phyloP scores from a whole-genome alignment of 2,888 invertebrate species.

The Drosophila quasianomalipes region DNA sequence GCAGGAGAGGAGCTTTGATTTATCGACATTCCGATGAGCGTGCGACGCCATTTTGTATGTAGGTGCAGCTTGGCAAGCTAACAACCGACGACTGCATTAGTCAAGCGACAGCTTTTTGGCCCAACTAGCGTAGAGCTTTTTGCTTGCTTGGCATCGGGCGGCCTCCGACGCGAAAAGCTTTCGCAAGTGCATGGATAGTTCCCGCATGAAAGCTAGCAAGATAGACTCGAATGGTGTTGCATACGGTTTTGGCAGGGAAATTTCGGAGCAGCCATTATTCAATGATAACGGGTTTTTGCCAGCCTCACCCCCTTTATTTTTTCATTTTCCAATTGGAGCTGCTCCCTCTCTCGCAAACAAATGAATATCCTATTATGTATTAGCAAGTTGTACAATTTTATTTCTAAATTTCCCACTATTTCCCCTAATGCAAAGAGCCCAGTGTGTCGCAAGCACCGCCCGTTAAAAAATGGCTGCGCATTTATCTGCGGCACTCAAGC shows the following conservation, averaged over 20 bases:
- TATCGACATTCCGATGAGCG: conserved; percentile 69
- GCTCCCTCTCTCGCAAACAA: too few species aligned
- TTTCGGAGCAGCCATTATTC: conserved; percentile 8
- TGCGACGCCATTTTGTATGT: conserved; percentile 65
- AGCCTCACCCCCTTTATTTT: background rate
- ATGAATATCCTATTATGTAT: conserved; percentile 14
- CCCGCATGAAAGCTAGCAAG: conserved; percentile 34
- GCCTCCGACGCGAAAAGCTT: conserved; percentile 45
- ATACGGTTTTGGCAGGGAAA: conserved; percentile 20
- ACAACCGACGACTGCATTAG: conserved; percentile 25
- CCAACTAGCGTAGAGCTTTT: conserved; percentile 45
- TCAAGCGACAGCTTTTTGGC: conserved; percentile 42
- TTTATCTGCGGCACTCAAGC: conserved; percentile 61
- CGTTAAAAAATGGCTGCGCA: conserved; percentile 77
- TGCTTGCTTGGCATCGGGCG: background rate
- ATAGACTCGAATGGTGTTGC: conserved; percentile 23
- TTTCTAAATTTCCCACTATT: conserved; percentile 69
- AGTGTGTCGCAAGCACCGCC: conserved; percentile 65
- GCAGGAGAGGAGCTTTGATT: conserved; percentile 65
- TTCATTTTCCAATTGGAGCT: conserved; percentile 3
- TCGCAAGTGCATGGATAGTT: conserved; percentile 54
- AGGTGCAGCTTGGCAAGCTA: conserved; percentile 61
- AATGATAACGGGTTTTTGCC: conserved; percentile 17
- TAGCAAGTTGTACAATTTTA: background rate
- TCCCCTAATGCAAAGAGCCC: conserved; percentile 37